A percentile compares a stretch with the other conserved stretches of the same genome.
phyloP scores from a whole-genome alignment of 2,113 vertebrate genomes.

The Nansenia antarctica region DNA sequence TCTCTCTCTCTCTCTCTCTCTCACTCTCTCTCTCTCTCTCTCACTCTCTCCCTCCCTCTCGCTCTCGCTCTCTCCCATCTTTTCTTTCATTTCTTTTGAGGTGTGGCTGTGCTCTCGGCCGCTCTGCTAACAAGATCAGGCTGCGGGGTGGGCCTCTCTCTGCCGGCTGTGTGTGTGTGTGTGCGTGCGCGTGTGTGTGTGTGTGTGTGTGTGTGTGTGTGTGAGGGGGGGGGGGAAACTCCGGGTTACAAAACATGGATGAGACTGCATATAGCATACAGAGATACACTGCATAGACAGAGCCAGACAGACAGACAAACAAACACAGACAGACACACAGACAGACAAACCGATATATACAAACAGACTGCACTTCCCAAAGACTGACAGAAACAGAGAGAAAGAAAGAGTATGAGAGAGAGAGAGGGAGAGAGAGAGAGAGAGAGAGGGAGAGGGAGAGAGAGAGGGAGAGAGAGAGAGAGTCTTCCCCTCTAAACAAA shows the following conservation, averaged over 20 bases:
- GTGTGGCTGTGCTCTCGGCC: slow-evolving; percentile 64
- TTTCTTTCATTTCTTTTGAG: slow-evolving; percentile 56
- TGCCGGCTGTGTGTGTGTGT: slow-evolving; percentile 56
- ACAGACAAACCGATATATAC: no score
- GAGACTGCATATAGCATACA: no score
- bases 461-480: no score
- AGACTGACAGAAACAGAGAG: no score
- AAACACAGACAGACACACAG: no score
- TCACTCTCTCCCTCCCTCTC: no score
- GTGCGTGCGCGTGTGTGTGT: not conserved
- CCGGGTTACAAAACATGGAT: no score
- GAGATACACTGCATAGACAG: no score
- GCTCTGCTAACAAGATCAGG: slow-evolving; percentile 73
- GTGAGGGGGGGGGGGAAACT: not conserved
- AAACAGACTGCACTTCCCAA: no score
- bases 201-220: slow-evolving; percentile 4
- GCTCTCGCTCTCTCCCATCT: no score
- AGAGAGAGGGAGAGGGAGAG: slow-evolving; percentile 10
- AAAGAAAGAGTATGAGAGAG: slow-evolving; percentile 53
- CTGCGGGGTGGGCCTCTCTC: slow-evolving; percentile 65
- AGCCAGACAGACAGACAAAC: no score
- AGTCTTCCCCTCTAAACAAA: slow-evolving; percentile 68
- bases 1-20: slow-evolving; percentile 14
- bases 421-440: no score
- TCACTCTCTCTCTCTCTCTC: slow-evolving; percentile 21